Percentiles rank a stretch among this genome's conserved stretches.
Conservation (phyloP, 2,888 invertebrate species). For the Phortica magna region DNA sequence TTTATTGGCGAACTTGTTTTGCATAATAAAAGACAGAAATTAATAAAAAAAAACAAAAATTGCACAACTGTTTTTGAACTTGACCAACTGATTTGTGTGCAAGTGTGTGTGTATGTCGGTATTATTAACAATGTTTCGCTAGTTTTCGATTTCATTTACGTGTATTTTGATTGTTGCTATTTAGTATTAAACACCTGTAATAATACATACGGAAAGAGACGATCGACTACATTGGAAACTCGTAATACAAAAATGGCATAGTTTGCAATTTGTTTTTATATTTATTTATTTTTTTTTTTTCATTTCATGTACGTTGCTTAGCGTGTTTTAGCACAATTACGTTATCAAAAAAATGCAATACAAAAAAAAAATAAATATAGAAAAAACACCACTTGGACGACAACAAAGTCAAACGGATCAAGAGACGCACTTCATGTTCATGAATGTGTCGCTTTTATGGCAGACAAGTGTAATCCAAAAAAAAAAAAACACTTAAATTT, state of each 20-base stretch:
- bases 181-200: constrained; percentile 27
- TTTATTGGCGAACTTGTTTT: neutral
- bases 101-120: too few species aligned
- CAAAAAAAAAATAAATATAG: too few species aligned
- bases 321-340: constrained; percentile 22
- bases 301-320: neutral
- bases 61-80: constrained; percentile 28
- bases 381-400: neutral
- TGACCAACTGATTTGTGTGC: constrained; percentile 7
- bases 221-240: constrained; percentile 23
- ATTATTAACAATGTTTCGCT: neutral
- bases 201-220: constrained; percentile 15
- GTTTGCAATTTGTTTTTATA: neutral
- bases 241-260: constrained; percentile 6
- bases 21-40: too few species aligned
- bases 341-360: constrained; percentile 8
- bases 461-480: neutral
- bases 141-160: constrained; percentile 3
- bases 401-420: neutral
- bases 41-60: neutral
- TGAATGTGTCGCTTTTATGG: constrained; percentile 23
- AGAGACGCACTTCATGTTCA: constrained; percentile 4
- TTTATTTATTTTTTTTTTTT: constrained; percentile 17
- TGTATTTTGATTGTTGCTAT: neutral
- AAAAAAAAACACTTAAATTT: neutral